Conservation (phyloP, 35 echinoderm and acorn worm genomes). For the Hemicentrotus pulcherrimus region DNA sequence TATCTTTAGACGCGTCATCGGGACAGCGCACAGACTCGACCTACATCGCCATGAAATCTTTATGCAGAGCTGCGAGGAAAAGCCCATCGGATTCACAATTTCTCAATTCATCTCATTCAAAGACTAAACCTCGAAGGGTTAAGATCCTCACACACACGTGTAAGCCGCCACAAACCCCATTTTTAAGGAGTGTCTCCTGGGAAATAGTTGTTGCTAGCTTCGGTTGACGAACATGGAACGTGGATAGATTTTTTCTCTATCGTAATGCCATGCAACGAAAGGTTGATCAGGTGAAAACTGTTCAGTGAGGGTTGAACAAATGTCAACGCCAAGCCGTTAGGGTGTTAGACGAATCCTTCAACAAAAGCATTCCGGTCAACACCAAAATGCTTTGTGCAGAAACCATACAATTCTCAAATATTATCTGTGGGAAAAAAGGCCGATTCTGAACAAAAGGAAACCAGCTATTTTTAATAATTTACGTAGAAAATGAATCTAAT, state of each 20-base stretch:
- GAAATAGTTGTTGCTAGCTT: not conserved
- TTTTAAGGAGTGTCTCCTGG: not conserved
- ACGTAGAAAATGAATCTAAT: too few species aligned
- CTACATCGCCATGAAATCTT: not conserved
- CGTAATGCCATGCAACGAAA: not conserved
- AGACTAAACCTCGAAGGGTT: not conserved
- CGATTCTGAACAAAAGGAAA: not conserved
- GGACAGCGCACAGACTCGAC: not conserved
- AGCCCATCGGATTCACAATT: not conserved
- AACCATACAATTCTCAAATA: not conserved
- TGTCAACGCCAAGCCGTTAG: not conserved
- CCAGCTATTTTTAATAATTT: not conserved
- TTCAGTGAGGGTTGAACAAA: not conserved
- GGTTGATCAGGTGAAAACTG: not conserved
- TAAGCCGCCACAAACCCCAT: constrained; percentile 2
- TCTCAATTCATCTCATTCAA: not conserved
- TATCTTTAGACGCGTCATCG: not conserved
- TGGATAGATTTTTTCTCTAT: not conserved
- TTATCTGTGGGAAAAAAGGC: not conserved
- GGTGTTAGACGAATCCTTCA: not conserved
- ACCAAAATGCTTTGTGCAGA: not conserved
- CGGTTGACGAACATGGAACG: not conserved
- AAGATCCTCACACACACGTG: not conserved
- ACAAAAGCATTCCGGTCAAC: not conserved
- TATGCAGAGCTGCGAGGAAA: not conserved